These are phyloP conservation scores for Plectrocnemia conspersa DNA, from an alignment of 1,140 invertebrate genomes.

Conservation along the genomic window DNA sequence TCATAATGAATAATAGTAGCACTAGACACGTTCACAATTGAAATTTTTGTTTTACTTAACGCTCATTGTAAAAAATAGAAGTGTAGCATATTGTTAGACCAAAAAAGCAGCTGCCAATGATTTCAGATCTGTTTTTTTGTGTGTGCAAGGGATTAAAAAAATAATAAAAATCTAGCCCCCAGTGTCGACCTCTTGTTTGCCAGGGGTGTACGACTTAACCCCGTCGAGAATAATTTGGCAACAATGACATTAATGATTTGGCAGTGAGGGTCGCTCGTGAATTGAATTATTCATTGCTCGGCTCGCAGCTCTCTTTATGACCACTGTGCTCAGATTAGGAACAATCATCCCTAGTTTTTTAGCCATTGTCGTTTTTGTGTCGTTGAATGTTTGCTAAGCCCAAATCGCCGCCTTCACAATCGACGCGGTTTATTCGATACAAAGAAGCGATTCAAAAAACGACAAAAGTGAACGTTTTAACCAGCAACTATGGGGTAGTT, in stretches of 20 bases:
- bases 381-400: conserved; percentile 24
- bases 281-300: conserved; percentile 33
- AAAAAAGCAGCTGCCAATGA: too few relatives aligned
- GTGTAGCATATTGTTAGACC: too few relatives aligned
- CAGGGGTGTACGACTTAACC: not conserved
- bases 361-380: conserved; percentile 4
- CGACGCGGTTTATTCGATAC: not conserved
- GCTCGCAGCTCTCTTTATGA: conserved; percentile 27
- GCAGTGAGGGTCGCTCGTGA: conserved; percentile 25
- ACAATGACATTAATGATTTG: conserved; percentile 34
- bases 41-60: too few relatives aligned
- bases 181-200: too few relatives aligned
- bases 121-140: too few relatives aligned
- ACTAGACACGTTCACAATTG: too few relatives aligned
- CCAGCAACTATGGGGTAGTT: too few relatives aligned
- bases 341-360: conserved; percentile 30
- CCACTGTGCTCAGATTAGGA: conserved; percentile 27
- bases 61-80: too few relatives aligned
- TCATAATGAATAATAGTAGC: too few relatives aligned
- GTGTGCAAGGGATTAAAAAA: too few relatives aligned
- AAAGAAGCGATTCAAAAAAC: not conserved
- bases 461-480: not conserved
- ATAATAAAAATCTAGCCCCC: too few relatives aligned
- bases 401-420: conserved; percentile 32
- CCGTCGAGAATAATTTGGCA: conserved; percentile 31